Evolutionary conservation across 2,888 invertebrate species (phyloP).

Genomic region (Trissoscelio sp.): DNA sequence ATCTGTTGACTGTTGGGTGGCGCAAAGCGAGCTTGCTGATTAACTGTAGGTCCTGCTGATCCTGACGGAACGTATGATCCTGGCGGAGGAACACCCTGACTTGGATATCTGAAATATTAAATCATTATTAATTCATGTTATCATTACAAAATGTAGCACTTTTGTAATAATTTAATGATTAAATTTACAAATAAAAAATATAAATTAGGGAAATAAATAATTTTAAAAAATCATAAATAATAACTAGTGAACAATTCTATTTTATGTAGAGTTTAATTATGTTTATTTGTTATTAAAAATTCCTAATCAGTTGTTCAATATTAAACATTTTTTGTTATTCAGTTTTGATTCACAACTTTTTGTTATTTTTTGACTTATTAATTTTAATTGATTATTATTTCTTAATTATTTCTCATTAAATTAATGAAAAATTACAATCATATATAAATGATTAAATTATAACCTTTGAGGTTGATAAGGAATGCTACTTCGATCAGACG

Average conservation of each 20-base stretch:
- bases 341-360: too few species aligned
- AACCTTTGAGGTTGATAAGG: slow-evolving; percentile 78
- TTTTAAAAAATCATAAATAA: too few species aligned
- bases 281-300: too few species aligned
- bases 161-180: too few species aligned
- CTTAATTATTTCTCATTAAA: too few species aligned
- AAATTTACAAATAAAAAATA: background rate
- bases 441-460: slow-evolving; percentile 26
- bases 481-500: slow-evolving; percentile 76
- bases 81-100: slow-evolving; percentile 73
- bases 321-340: too few species aligned
- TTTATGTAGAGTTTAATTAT: too few species aligned
- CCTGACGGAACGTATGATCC: slow-evolving; percentile 74
- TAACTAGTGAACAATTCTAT: too few species aligned
- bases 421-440: background rate
- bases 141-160: background rate
- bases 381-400: too few species aligned
- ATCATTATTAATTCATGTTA: background rate
- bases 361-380: too few species aligned
- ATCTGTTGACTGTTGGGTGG: slow-evolving; percentile 81
- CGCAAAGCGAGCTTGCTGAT: slow-evolving; percentile 77
- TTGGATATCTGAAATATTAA: slow-evolving; percentile 74
- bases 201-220: background rate
- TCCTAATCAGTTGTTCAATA: too few species aligned
- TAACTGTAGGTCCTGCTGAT: slow-evolving; percentile 65